phyloP scores from a whole-genome alignment of 1,140 invertebrate species.

The Theocolax elegans region DNA sequence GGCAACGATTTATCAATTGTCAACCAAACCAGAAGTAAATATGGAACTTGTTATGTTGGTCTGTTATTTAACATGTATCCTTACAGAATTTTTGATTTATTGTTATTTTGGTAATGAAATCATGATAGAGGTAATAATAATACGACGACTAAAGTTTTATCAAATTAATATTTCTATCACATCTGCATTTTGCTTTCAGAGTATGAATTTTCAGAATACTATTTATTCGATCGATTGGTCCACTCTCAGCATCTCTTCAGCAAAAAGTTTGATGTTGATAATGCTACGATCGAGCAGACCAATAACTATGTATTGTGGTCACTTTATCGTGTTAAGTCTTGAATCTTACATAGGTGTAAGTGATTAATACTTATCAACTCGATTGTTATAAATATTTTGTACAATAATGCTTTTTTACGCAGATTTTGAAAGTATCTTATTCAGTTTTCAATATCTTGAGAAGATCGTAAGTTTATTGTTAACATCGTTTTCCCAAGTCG shows the following conservation, averaged over 20 bases:
- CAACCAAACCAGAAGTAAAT: constrained; percentile 12
- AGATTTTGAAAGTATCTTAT: constrained; percentile 30
- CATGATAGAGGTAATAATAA: constrained; percentile 9
- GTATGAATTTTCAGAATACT: constrained; percentile 5
- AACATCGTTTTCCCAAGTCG: no score
- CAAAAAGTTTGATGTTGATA: constrained; percentile 5
- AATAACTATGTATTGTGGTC: constrained; percentile 18
- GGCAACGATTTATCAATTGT: constrained; percentile 19
- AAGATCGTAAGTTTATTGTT: no score
- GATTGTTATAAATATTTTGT: not conserved
- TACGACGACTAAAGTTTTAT: no score
- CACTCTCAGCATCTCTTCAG: not conserved
- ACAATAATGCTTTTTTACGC: not conserved
- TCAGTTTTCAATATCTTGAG: constrained; percentile 24
- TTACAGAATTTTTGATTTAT: constrained; percentile 26
- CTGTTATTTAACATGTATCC: constrained; percentile 7
- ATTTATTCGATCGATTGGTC: constrained; percentile 14
- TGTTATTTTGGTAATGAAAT: constrained; percentile 25
- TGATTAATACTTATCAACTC: not conserved
- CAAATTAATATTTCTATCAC: no score
- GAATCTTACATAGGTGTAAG: constrained; percentile 18
- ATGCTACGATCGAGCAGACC: constrained; percentile 12
- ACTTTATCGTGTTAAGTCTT: constrained; percentile 19
- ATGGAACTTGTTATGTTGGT: constrained; percentile 20
- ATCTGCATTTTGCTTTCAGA: constrained; percentile 8